Conservation (phyloP, 2,888 invertebrate species). For the Synergus umbraculus region DNA sequence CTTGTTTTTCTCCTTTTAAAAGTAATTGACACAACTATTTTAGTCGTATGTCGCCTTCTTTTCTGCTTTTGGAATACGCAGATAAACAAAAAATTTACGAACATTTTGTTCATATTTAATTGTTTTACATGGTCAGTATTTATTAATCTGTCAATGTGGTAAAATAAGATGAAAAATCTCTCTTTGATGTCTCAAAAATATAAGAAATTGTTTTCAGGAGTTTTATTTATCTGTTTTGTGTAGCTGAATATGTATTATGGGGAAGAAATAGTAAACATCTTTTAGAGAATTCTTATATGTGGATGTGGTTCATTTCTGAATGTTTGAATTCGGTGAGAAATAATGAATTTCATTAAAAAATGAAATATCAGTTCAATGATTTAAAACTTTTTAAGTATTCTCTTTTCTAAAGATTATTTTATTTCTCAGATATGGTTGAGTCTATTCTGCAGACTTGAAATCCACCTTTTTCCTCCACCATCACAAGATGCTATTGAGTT, state of each 20-base stretch:
- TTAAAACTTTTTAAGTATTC: neutral
- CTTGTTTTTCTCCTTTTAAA: conserved; percentile 48
- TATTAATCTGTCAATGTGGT: conserved; percentile 14
- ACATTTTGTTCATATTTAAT: conserved; percentile 61
- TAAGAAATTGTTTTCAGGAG: conserved; percentile 55
- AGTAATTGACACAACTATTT: conserved; percentile 47
- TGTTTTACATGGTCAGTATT: conserved; percentile 65
- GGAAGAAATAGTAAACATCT: conserved; percentile 55
- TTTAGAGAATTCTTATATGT: conserved; percentile 58
- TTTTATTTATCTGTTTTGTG: conserved; percentile 63
- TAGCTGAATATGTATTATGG: conserved; percentile 63
- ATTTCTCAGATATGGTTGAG: conserved; percentile 45
- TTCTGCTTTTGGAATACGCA: conserved; percentile 58
- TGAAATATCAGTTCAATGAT: neutral
- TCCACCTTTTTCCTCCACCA: conserved; percentile 61
- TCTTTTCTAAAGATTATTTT: conserved; percentile 30
- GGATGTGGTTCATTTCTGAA: conserved; percentile 66
- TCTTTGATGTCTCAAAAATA: neutral
- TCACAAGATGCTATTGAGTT: conserved; percentile 64
- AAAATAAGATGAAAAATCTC: neutral
- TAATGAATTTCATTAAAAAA: neutral
- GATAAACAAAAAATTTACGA: conserved; percentile 56
- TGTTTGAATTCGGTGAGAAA: conserved; percentile 65
- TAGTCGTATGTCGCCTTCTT: conserved; percentile 57
- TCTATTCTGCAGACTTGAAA: conserved; percentile 43